Base-by-base conservation (phyloP, 1,140 invertebrate genomes). In the Oryzaephilus surinamensis region DNA sequence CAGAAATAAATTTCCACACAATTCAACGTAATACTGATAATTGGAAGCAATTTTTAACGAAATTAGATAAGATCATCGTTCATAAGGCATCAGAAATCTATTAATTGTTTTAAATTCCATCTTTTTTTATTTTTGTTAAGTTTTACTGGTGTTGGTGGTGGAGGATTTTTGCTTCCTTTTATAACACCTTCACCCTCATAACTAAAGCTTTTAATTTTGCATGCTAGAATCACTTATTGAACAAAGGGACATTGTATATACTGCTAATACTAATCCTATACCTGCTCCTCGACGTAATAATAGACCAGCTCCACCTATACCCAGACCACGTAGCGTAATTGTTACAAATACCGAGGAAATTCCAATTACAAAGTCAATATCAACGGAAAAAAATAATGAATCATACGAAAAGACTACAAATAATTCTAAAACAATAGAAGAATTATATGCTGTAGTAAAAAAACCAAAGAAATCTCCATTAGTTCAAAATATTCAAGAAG, bases 201-300 rank as follows among this genome's bases (percentile, higher is more conserved):
- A n/a, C n/a, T n/a, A n/a, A n/a, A n/a, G n/a, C 49, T 48, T 52
- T 51, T 33, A 52, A 50, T 56, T 58, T 57, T 60, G 55, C 55
- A 60, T 58, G 55, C 45, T 56, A 60, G 55, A 48, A 42, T 37
- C 44, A 36, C 24, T 13, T 27, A 26, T 21, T 26, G 28, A 26
- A n/a, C 23, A 26, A 26, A 21, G 28, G 18, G 29, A 29, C 26
- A 43, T 16, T 41, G 14, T 45, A 32, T 20, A 20, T n/a, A n/a
- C n/a, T 46, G 41, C 36, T 49, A 50, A 53, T 27, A 43, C 32
- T 38, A 43, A 45, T 36, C 50, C 44, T 30, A 31, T 26, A 48
- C 40, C 46, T 48, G 35, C 43, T 52, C 49, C 46, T 32, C 48
- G 48, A 38, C 41, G 32, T 42, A 38, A 29, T 30, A 43, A 32